A percentile compares a stretch with the other conserved stretches of the same genome.
phyloP scores from a whole-genome alignment of 1,140 invertebrate species.

The Cyphomyrmex costatus region DNA sequence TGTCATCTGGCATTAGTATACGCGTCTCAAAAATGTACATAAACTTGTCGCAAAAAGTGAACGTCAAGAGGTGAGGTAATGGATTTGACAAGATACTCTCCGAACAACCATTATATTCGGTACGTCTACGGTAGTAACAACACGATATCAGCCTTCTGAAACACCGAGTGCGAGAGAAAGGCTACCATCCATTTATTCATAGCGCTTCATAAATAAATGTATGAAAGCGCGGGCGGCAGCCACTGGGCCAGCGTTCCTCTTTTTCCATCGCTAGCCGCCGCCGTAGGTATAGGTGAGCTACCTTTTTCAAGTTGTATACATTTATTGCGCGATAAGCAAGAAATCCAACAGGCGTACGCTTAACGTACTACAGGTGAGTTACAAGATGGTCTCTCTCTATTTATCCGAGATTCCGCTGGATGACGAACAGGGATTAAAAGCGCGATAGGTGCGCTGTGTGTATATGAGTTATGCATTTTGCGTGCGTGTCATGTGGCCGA shows the following conservation, averaged over 20 bases:
- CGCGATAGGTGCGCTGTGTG: conserved; percentile 19
- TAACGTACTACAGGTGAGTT: conserved; percentile 58
- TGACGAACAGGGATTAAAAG: conserved; percentile 57
- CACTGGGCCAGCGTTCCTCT: conserved; percentile 72
- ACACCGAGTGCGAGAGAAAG: conserved; percentile 78
- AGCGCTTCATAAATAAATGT: conserved; percentile 86
- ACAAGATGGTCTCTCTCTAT: conserved; percentile 64
- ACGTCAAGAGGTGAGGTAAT: conserved; percentile 67
- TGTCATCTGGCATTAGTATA: conserved; percentile 31
- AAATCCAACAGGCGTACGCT: conserved; percentile 71
- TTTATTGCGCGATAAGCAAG: conserved; percentile 77
- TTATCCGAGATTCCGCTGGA: conserved; percentile 63
- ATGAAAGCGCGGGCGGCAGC: conserved; percentile 81
- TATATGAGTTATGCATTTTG: conserved; percentile 60
- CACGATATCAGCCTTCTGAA: conserved; percentile 79
- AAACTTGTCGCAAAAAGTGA: conserved; percentile 37
- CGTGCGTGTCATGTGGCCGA: conserved; percentile 33
- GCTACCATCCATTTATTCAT: conserved; percentile 86
- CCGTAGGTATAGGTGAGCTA: conserved; percentile 59
- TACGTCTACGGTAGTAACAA: conserved; percentile 79
- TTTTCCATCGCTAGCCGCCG: conserved; percentile 60
- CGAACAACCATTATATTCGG: conserved; percentile 81
- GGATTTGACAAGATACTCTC: conserved; percentile 78
- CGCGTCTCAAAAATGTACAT: conserved; percentile 31
- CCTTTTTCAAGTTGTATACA: conserved; percentile 75